Evolutionary conservation across 2,888 invertebrate genomes (phyloP), one percentile per base, ranked within the genome.

Genomic region (Idaea biselata): DNA sequence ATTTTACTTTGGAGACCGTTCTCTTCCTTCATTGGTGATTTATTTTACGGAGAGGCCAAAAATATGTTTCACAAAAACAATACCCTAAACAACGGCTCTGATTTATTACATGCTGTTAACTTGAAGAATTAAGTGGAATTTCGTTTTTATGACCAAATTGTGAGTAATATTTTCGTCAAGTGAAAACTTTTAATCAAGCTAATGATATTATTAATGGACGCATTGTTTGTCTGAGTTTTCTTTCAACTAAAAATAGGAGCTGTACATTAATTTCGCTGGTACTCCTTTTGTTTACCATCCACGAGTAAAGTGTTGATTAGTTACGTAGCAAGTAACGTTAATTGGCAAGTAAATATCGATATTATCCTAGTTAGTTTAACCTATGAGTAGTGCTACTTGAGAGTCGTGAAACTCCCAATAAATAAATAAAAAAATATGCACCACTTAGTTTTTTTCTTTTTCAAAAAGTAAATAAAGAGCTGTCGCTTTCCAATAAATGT

Each of bases 21-120:
- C 25, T 25, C 44, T 44, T 44, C 44, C 44, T 44, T 44, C 44
- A 44, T 44, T 44, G 8, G 44, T 82, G 83, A 81, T 84, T 84
- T 74, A 84, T 83, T 79, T 76, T 70, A 63, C 70, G 73, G 73
- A 76, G 76, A 71, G 72, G 68, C 71, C 77, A 77, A 81, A 78
- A 82, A 79, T 80, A 77, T 78, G 74, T 75, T 73, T 74, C 67
- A 73, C 71, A 68, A 72, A 67, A 79, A 77, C 77, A 78, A 82
- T 78, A 73, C 73, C 71, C 65, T 70, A 68, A 72, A 71, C 66
- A 68, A 72, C 74, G 73, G 67, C 63, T 61, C 55, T 63, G 71
- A 75, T 76, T 74, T 78, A 74, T 76, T 69, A 65, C 70, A 60
- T 61, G 60, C 62, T 55, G 62, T 66, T 68, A 68, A 63, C 63